Percentiles rank a stretch among this genome's conserved stretches.
phyloP scores from a whole-genome alignment of 1,140 invertebrate species.

The Neodiprion fabricii region DNA sequence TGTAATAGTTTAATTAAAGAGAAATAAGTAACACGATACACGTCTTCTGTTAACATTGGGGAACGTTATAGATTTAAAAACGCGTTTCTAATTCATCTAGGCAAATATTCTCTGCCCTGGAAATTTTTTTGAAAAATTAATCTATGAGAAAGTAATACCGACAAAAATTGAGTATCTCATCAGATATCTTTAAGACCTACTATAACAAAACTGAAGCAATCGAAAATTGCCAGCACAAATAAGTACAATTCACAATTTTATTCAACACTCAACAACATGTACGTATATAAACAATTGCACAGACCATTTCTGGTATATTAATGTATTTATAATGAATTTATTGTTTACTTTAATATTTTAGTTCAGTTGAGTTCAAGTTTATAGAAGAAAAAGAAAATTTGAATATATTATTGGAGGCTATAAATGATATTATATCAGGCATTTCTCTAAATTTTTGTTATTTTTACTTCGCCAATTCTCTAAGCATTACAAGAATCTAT shows the following conservation, averaged over 20 bases:
- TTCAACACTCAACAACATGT: constrained; percentile 21
- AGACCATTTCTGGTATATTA: constrained; percentile 6
- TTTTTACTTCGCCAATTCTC: no score
- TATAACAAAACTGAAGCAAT: constrained; percentile 3
- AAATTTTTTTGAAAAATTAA: not conserved
- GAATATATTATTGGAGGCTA: not conserved
- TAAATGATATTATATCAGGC: not conserved
- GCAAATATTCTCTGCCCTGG: not conserved
- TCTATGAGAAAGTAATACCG: not conserved
- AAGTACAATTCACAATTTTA: constrained; percentile 10
- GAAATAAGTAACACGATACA: constrained; percentile 3
- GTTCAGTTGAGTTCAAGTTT: not conserved
- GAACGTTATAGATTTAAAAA: not conserved
- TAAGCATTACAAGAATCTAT: no score
- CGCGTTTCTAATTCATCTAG: not conserved
- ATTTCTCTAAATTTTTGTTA: not conserved
- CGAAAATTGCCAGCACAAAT: constrained; percentile 26
- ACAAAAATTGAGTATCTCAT: not conserved
- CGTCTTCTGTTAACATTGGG: not conserved
- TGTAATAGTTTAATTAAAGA: constrained; percentile 6
- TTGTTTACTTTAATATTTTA: not conserved
- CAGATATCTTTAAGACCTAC: not conserved
- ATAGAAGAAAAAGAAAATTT: not conserved
- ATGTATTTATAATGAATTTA: not conserved
- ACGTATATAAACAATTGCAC: constrained; percentile 26